These are phyloP conservation scores for Megalops atlanticus DNA, from an alignment of 2,113 vertebrate genomes.

Conservation along the genomic window DNA sequence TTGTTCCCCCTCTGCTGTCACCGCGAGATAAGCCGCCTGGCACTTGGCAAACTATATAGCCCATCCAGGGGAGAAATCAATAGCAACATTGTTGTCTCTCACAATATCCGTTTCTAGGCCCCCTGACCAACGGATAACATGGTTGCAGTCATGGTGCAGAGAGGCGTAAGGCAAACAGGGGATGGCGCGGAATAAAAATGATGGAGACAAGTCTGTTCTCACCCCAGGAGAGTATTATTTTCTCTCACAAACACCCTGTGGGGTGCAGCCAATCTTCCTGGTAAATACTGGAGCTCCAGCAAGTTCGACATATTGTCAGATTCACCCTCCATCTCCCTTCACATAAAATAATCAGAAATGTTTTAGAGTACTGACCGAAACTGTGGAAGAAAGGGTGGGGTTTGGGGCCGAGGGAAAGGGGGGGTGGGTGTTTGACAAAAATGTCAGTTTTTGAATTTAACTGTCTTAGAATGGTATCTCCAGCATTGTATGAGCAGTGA, in stretches of 20 bases:
- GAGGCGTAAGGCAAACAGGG: not conserved
- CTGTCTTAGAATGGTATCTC: no score
- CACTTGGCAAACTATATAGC: constrained; percentile 20
- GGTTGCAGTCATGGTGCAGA: not conserved
- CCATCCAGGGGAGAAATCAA: constrained; percentile 27
- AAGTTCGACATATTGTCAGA: not conserved
- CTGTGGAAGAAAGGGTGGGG: no score
- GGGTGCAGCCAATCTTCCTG: not conserved
- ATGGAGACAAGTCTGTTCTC: not conserved
- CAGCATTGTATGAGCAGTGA: no score
- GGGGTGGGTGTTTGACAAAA: no score
- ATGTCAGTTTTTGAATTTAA: no score
- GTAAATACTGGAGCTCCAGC: not conserved
- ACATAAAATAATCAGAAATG: not conserved
- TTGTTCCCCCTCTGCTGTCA: constrained; percentile 14
- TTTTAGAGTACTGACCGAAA: no score
- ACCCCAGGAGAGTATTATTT: not conserved
- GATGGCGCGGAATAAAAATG: not conserved
- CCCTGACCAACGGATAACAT: constrained; percentile 12
- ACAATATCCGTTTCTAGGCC: constrained; percentile 29
- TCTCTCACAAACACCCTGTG: no score
- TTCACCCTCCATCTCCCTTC: not conserved
- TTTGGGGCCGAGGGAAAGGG: no score
- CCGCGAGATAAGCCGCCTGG: constrained; percentile 19
- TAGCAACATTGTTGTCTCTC: constrained; percentile 16